Evolutionary conservation across 2,113 vertebrate species (phyloP).

Genomic region (Oncorhynchus nerka): DNA sequence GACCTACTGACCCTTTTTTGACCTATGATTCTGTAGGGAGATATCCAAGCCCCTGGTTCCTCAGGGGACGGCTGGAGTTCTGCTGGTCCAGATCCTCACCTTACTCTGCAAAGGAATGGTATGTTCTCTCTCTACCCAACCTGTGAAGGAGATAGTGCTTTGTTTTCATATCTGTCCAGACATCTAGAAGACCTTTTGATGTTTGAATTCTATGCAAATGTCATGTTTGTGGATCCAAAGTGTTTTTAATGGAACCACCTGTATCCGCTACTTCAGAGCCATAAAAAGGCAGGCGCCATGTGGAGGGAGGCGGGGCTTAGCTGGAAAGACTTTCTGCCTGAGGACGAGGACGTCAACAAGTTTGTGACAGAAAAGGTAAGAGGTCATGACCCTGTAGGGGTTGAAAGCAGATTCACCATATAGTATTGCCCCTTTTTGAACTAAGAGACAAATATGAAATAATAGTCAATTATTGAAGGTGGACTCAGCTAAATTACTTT

Average conservation of each 20-base stretch:
- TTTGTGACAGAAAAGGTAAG: conserved; percentile 91
- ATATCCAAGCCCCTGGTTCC: conserved; percentile 86
- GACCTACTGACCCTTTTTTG: neutral
- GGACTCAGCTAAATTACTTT: too few relatives aligned
- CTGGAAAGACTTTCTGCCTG: conserved; percentile 93
- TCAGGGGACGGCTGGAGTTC: conserved; percentile 82
- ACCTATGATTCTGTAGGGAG: conserved; percentile 73
- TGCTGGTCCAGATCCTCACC: conserved; percentile 86
- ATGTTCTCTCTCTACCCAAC: conserved; percentile 7
- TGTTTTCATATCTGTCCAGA: neutral
- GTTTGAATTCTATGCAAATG: too few relatives aligned
- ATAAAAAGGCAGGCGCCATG: conserved; percentile 85
- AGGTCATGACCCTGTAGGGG: neutral
- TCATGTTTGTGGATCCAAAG: too few relatives aligned
- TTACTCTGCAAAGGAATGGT: conserved; percentile 94
- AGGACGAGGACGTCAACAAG: conserved; percentile 86
- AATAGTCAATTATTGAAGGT: too few relatives aligned
- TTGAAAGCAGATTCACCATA: too few relatives aligned
- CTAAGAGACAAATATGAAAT: too few relatives aligned
- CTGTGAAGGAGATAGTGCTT: too few relatives aligned
- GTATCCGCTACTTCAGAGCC: conserved; percentile 72
- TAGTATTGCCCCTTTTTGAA: too few relatives aligned
- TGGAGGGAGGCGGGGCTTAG: conserved; percentile 89
- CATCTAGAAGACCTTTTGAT: too few relatives aligned
- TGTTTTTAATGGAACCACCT: too few relatives aligned